Base-by-base conservation (phyloP, 2,888 invertebrate species). In the Epistrophe grossulariae region DNA sequence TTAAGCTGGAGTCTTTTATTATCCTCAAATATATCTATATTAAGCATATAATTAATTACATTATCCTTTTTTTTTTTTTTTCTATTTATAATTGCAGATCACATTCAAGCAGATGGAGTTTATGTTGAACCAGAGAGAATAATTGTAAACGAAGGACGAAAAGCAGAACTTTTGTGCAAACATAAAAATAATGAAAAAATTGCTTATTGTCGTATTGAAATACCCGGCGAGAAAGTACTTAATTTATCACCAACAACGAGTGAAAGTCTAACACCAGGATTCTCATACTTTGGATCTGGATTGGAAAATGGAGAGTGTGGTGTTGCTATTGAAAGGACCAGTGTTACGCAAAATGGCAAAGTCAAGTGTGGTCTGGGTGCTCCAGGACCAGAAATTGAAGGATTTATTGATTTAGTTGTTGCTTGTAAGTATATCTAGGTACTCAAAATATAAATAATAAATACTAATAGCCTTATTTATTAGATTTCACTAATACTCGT, bases 271-370 rank as follows among this genome's bases (percentile, higher is more conserved):
- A 90, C 90, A 8, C 94, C 93, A 0, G 94, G 94, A n/a, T 93
- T 94, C 40, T 91, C 93, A 0, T 95, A 95, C 89, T 91, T 90
- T 8, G 95, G 95, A 0, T 90, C 93, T 55, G 95, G 95, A 5
- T 89, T 94, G 11, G 92, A 94, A 90, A 91, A 92, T 1, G 97
- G 97, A 0, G 95, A 97, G 89, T 97, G 97, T 89, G 97, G 97
- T 2, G 95, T 96, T 6, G 94, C 93, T 78, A 95, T 97, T 84
- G 93, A 94, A 81, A 93, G 93, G 77, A 94, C 96, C 17, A 94
- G 93, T 83, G 95, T 96, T 66, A 93, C 93, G 59, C 94, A 96
- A 92, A 96, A 97, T 91, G 97, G 97, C 0, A 93, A 94, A 89
- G 94, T 96, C 88, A 94, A 94, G 66, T 97, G 97, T 91, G 93